These are phyloP conservation scores for Andrena cerasifolii DNA, from an alignment of 1,140 invertebrate genomes.

Conservation along the genomic window DNA sequence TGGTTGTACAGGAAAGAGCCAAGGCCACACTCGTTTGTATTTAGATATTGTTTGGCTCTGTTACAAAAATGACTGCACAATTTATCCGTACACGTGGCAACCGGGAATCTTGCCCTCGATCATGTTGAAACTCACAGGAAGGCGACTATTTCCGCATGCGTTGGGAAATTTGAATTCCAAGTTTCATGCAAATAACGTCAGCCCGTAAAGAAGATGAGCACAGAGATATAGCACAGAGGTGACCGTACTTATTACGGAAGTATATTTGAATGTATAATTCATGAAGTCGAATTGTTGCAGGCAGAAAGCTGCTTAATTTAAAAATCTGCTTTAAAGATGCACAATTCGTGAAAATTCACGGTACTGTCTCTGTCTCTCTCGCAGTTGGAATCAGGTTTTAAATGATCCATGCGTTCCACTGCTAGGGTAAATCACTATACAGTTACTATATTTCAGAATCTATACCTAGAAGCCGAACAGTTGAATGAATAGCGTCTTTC, in stretches of 20 bases:
- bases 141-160: slow-evolving; percentile 16
- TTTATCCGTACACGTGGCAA: slow-evolving; percentile 11
- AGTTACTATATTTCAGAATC: background rate
- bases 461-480: background rate
- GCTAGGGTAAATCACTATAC: too few species aligned
- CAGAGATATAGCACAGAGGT: slow-evolving; percentile 2
- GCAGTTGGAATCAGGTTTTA: too few species aligned
- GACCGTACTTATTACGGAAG: slow-evolving; percentile 10
- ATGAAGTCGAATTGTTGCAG: background rate
- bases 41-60: too few species aligned
- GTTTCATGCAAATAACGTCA: slow-evolving; percentile 26
- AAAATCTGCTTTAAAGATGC: background rate
- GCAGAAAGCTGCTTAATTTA: background rate
- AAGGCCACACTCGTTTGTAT: too few species aligned
- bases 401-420: too few species aligned
- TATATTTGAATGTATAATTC: background rate
- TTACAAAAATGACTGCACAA: slow-evolving; percentile 20
- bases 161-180: slow-evolving; percentile 24
- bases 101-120: slow-evolving; percentile 25
- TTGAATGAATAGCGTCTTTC: background rate
- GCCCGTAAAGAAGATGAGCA: slow-evolving; percentile 36
- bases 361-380: too few species aligned
- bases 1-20: too few species aligned
- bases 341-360: too few species aligned
- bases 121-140: slow-evolving; percentile 9